Evolutionary conservation across 2,888 invertebrate genomes (phyloP).

Genomic region (Lepidonotus clava): DNA sequence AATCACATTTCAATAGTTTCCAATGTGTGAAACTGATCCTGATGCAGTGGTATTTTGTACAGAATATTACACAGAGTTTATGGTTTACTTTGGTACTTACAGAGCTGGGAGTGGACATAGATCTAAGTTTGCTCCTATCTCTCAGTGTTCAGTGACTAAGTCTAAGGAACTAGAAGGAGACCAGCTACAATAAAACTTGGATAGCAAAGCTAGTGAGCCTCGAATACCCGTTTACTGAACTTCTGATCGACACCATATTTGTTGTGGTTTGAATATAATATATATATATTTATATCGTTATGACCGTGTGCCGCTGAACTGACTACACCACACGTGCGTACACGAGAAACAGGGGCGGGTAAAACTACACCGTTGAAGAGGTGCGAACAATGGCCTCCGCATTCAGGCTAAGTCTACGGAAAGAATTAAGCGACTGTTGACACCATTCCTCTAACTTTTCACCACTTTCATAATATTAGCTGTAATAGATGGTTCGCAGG

Average conservation of each 20-base stretch:
- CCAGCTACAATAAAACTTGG: constrained; percentile 26
- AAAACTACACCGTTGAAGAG: background rate
- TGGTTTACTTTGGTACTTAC: background rate
- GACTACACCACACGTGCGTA: background rate
- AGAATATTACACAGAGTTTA: background rate
- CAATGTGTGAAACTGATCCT: background rate
- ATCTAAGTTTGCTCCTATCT: background rate
- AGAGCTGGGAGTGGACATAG: background rate
- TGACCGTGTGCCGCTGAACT: constrained; percentile 19
- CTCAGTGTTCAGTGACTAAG: background rate
- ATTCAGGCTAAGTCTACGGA: constrained; percentile 31
- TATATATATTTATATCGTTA: background rate
- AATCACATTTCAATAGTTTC: constrained; percentile 13
- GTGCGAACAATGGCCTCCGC: background rate
- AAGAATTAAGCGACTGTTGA: constrained; percentile 23
- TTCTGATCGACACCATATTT: constrained; percentile 39
- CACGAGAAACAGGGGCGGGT: background rate
- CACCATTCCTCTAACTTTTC: background rate
- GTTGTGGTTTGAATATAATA: constrained; percentile 12
- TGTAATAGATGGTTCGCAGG: background rate
- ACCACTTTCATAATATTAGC: background rate
- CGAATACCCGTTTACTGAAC: constrained; percentile 51
- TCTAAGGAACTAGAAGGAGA: constrained; percentile 26
- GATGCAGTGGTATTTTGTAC: background rate
- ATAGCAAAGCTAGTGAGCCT: constrained; percentile 49